phyloP scores from a whole-genome alignment of 2,888 invertebrate genomes.

The Agrotis clavis region DNA sequence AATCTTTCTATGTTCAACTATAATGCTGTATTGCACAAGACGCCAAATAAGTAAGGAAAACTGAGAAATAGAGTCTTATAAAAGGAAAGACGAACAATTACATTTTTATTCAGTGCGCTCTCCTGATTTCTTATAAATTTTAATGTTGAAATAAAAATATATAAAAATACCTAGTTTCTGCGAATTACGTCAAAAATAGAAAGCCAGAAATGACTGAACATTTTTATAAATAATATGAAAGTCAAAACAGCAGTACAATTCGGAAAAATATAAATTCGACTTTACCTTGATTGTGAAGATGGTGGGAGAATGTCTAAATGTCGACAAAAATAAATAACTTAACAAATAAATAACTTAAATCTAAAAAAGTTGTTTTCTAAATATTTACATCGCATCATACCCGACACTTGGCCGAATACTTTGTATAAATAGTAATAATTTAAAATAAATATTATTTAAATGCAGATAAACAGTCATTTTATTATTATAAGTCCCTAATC shows the following conservation, averaged over 20 bases:
- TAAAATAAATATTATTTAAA: conserved; percentile 60
- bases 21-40: conserved; percentile 10
- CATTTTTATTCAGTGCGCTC: too few relatives aligned
- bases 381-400: conserved; percentile 68
- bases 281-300: conserved; percentile 63
- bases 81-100: too few relatives aligned
- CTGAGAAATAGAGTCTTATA: too few relatives aligned
- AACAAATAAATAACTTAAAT: conserved; percentile 75
- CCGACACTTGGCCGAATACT: conserved; percentile 32
- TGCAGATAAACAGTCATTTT: conserved; percentile 64
- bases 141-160: too few relatives aligned
- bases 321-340: conserved; percentile 70
- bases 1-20: conserved; percentile 15
- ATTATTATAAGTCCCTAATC: conserved; percentile 47
- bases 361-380: conserved; percentile 62
- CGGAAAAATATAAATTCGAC: conserved; percentile 31
- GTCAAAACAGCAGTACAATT: conserved; percentile 1
- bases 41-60: neutral
- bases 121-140: too few relatives aligned
- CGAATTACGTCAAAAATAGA: conserved; percentile 8
- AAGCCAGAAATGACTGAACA: neutral
- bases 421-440: conserved; percentile 42
- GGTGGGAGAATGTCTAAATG: conserved; percentile 84
- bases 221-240: neutral
- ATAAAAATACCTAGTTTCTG: too few relatives aligned